phyloP scores from a whole-genome alignment of 2,797 vertebrate genomes.

The Lepus townsendii region DNA sequence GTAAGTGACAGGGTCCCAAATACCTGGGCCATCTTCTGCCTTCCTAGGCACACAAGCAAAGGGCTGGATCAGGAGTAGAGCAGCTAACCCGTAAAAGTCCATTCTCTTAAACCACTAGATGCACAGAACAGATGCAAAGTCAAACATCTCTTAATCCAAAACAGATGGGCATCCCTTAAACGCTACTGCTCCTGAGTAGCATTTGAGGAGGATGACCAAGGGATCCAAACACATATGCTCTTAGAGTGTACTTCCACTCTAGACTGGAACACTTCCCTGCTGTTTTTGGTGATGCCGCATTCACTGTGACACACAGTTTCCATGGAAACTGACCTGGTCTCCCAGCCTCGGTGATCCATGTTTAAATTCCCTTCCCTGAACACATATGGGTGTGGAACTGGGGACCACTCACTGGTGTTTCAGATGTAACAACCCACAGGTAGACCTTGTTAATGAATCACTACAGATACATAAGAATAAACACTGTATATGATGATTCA shows the following conservation, averaged over 20 bases:
- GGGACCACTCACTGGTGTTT: neutral
- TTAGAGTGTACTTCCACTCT: neutral
- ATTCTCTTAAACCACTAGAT: neutral
- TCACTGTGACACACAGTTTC: slow-evolving; percentile 55
- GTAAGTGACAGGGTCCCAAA: too few species aligned
- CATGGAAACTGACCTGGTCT: slow-evolving; percentile 72
- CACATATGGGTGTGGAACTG: slow-evolving; percentile 18
- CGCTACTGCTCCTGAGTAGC: neutral
- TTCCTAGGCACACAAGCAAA: too few species aligned
- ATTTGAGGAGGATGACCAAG: neutral
- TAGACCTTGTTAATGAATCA: neutral
- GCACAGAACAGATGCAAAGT: neutral
- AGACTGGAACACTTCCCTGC: neutral
- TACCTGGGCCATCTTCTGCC: too few species aligned
- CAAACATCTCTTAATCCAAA: neutral
- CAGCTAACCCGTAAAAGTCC: neutral
- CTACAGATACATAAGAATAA: neutral
- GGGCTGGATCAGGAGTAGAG: too few species aligned
- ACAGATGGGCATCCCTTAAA: neutral
- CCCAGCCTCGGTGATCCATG: slow-evolving; percentile 46
- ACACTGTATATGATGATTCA: neutral
- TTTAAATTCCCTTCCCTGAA: slow-evolving; percentile 56
- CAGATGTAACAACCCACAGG: neutral
- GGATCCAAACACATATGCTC: neutral
- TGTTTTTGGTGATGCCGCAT: slow-evolving; percentile 44